Evolutionary conservation across 2,113 vertebrate species (phyloP).

Genomic region (Phoxinus phoxinus): DNA sequence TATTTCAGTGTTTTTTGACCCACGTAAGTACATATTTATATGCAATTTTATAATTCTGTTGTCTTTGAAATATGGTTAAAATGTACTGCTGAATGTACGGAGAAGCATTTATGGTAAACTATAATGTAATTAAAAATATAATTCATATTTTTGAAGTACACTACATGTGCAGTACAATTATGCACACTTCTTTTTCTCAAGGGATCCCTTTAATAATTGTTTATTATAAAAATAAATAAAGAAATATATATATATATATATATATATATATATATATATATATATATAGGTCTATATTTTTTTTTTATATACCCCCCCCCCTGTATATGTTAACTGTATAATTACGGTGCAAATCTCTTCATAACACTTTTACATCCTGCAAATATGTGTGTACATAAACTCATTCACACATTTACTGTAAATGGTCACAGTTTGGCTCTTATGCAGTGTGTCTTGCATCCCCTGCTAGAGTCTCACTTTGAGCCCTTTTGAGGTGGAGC

Average conservation of each 20-base stretch:
- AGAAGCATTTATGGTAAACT: not conserved
- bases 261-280: too few relatives aligned
- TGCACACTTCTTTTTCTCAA: too few relatives aligned
- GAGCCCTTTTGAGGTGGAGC: constrained; percentile 35
- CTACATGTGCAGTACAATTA: too few relatives aligned
- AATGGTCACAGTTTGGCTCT: not conserved
- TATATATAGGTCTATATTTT: too few relatives aligned
- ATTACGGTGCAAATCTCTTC: not conserved
- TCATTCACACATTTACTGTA: not conserved
- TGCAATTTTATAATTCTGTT: not conserved
- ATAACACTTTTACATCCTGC: not conserved
- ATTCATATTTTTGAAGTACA: too few relatives aligned
- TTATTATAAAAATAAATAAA: too few relatives aligned
- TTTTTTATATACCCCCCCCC: too few relatives aligned
- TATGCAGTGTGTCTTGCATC: not conserved
- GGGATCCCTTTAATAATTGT: too few relatives aligned
- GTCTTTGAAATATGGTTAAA: not conserved
- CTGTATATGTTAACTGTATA: too few relatives aligned
- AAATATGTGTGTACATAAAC: not conserved
- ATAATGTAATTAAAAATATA: not conserved
- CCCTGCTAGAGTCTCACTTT: not conserved
- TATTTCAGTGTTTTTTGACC: not conserved
- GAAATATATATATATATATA: too few relatives aligned
- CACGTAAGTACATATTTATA: not conserved
- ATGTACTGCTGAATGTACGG: not conserved